A percentile compares a stretch with the other conserved stretches of the same genome.
phyloP scores from a whole-genome alignment of 2,888 invertebrate species.

The Atrina japonica region DNA sequence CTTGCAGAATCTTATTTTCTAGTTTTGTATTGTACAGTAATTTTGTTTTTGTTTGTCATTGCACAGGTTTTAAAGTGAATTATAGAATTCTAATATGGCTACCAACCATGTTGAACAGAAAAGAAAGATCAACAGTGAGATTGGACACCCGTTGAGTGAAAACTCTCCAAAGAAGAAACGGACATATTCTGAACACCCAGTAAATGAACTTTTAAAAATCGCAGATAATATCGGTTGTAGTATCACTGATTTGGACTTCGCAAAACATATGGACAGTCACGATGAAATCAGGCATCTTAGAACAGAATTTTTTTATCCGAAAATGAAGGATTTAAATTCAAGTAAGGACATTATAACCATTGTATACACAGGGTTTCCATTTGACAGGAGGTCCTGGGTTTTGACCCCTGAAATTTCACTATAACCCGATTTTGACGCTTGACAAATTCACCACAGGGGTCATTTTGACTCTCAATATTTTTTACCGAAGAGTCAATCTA shows the following conservation, averaged over 20 bases:
- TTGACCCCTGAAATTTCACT: no score
- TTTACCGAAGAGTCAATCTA: no score
- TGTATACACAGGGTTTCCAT: background rate
- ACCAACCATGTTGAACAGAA: background rate
- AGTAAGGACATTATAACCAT: conserved; percentile 71
- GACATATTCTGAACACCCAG: conserved; percentile 54
- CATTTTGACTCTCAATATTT: no score
- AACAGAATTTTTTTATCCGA: conserved; percentile 80
- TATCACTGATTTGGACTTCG: conserved; percentile 74
- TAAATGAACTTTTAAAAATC: conserved; percentile 52
- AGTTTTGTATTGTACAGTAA: no score
- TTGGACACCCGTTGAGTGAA: background rate
- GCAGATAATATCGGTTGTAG: conserved; percentile 56
- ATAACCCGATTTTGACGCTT: no score
- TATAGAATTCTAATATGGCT: no score
- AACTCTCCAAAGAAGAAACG: background rate
- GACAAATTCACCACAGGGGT: no score
- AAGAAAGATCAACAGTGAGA: background rate
- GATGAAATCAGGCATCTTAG: conserved; percentile 79
- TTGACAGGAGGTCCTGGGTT: no score
- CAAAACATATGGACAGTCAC: conserved; percentile 77
- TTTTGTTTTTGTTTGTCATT: no score
- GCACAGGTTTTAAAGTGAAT: no score
- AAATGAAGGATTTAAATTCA: conserved; percentile 78
- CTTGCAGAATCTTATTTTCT: no score